Base-by-base conservation (phyloP, 2,113 vertebrate species). In the Dunckerocampus dactyliophorus region DNA sequence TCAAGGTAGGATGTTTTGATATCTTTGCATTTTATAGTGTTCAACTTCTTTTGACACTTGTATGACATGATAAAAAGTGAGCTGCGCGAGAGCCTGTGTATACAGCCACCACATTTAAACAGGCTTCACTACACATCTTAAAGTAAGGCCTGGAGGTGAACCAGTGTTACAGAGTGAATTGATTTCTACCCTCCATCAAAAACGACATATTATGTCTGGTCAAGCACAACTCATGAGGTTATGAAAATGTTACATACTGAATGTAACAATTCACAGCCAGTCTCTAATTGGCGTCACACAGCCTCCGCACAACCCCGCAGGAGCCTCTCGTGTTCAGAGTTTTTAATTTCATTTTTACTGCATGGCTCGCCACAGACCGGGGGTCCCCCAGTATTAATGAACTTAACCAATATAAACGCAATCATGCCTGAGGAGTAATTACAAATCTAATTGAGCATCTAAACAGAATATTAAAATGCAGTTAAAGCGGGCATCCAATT, bases 361-460 rank as follows among this genome's bases (percentile, higher is more conserved):
- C 72, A n/a, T 81, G 71, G 74, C 82, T 85, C 85, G 81, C 81
- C 82, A 74, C 77, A 69, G 69, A 77, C 69, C 77, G 19, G 54
- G 39, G 57, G 73, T 75, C 82, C 71, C 82, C 53, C 72, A 63
- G 82, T 84, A 84, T 88, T 89, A 88, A 89, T 89, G 85, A 87
- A 84, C 80, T 76, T 80, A 74, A 74, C 84, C 84, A 82, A 84
- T 86, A 89, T 79, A 86, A 87, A 88, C 22, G 69, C 81, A 89
- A 87, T 85, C 84, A 86, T 81, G 79, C 84, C 83, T 72, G 77
- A 87, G 86, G 88, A 89, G 81, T 79, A 82, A 85, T 88, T 86
- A 86, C 79, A 83, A 84, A 85, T 85, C 79, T 87, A 88, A 87
- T 87, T 87, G 82, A 88, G 83, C 84, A 85, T 84, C 87, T 87